Conservation (phyloP, 2,113 vertebrate genomes). For the Rynchops niger region DNA sequence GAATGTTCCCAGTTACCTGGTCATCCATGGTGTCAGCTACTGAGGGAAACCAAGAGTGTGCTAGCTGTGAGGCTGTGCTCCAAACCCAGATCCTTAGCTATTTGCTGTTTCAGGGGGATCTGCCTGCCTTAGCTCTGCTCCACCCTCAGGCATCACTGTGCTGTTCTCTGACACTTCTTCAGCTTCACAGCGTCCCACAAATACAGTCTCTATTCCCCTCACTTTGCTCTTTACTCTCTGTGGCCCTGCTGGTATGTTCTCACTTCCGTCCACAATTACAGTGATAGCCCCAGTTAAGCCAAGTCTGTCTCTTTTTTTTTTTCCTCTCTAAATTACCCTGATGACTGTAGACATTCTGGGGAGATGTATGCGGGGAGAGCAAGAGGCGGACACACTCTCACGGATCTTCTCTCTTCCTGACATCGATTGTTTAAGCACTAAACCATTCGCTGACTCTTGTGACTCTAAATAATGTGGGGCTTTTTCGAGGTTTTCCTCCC, state of each 20-base stretch:
- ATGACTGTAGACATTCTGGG: conserved; percentile 40
- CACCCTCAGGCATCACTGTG: conserved; percentile 12
- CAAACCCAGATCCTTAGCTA: neutral
- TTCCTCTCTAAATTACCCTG: conserved; percentile 34
- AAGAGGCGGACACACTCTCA: conserved; percentile 28
- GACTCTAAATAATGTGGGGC: conserved; percentile 58
- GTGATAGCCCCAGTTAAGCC: conserved; percentile 48
- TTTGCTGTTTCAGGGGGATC: neutral
- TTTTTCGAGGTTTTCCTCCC: conserved; percentile 72
- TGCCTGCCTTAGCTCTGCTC: neutral
- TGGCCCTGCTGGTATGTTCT: conserved; percentile 24
- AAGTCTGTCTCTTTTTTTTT: neutral
- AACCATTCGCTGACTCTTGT: conserved; percentile 54
- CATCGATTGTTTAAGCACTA: conserved; percentile 73
- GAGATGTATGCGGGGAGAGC: conserved; percentile 25
- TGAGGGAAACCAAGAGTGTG: neutral
- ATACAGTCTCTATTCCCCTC: neutral
- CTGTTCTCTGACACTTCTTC: neutral
- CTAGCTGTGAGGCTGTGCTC: neutral
- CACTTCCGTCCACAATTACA: conserved; percentile 58
- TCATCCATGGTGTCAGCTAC: neutral
- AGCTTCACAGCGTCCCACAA: conserved; percentile 29
- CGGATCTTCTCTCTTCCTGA: conserved; percentile 61
- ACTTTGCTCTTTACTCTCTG: conserved; percentile 25
- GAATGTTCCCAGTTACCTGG: neutral